Base-by-base conservation (phyloP, 2,888 invertebrate genomes). In the Cephus sareptanus region DNA sequence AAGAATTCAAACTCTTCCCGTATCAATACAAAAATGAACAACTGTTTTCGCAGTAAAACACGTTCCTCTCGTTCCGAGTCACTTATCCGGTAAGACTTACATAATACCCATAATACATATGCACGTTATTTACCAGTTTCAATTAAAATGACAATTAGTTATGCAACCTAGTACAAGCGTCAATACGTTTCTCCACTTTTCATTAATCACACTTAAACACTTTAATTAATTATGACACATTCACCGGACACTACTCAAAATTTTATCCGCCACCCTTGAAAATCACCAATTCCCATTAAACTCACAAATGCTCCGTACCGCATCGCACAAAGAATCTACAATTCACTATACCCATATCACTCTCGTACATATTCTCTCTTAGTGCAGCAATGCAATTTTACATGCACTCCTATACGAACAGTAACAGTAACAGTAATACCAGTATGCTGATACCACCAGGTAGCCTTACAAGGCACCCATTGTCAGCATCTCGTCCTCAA, bases 91-190 rank as follows among this genome's bases (percentile, higher is more conserved):
- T 71, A 23, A 9, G 56, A 56, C 56, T 56, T 56, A 56, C 56
- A 56, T 56, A 56, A 56, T 56, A 23, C 9, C 56, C 23, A 23
- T 56, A 23, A 56, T 23, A 56, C 56, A 56, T 15, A 56, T 56
- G 56, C 15, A 56, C 82, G 81, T 82, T 83, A 82, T 83, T 76
- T 69, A 68, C 76, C 76, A 73, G 82, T 86, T 86, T 85, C 84
- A 81, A 86, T 87, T 86, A 83, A 87, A 89, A 88, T 87, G 87
- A 88, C 89, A 89, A 89, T 90, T 88, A 85, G 85, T 87, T 87
- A 90, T 89, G 90, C 90, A 89, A 88, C 84, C 80, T 80, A 71
- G 33, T 13, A 9, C 31, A 71, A 15, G 79, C 77, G 78, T 77
- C 74, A 71, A 75, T 77, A 30, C 30, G 56, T 56, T 56, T 23